Base-by-base conservation (phyloP, 2,888 invertebrate species). In the Opisthograptis luteolata region DNA sequence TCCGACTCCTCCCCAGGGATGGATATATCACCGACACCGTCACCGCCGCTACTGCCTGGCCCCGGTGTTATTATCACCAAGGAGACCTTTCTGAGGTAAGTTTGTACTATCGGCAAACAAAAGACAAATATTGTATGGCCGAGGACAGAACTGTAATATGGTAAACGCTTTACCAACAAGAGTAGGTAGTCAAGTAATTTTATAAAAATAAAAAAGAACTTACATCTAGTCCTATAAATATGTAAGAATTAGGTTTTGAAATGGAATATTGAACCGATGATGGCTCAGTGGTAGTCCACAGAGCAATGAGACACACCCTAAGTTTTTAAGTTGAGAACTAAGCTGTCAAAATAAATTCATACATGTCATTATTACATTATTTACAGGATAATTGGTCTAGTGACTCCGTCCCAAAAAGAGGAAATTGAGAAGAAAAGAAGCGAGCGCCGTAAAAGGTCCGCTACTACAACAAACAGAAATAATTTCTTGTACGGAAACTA, bases 61-160 rank as follows among this genome's bases (percentile, higher is more conserved):
- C 77, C 80, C 0, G 89, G 84, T 0, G 79, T 82, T 42, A 70
- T 68, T 0, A 55, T 91, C 1, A 68, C 84, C 0, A 81, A 89
- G 60, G 90, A 91, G 51, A 59, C 67, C 2, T 91, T 91, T 57
- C 69, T 91, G 70, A 84, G 91, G 90, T 88, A 62, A n/a, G 9
- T 1, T 3, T 5, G 9, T 1, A 20, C 7, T 7, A 6, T 20
- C 1, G 3, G 3, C 1, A 20, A 1, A 7, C 7, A 20, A 20
- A 7, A 1, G 3, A 25, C 2, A 2, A 9, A 1, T 25, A 25
- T n/a, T n/a, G n/a, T n/a, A n/a, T n/a, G n/a, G n/a, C n/a, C n/a
- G n/a, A n/a, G n/a, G n/a, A n/a, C n/a, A n/a, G n/a, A n/a, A n/a
- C n/a, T n/a, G n/a, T n/a, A n/a, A n/a, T n/a, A n/a, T n/a, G n/a